phyloP scores from a whole-genome alignment of 2,797 vertebrate genomes.

The Tinamus major region DNA sequence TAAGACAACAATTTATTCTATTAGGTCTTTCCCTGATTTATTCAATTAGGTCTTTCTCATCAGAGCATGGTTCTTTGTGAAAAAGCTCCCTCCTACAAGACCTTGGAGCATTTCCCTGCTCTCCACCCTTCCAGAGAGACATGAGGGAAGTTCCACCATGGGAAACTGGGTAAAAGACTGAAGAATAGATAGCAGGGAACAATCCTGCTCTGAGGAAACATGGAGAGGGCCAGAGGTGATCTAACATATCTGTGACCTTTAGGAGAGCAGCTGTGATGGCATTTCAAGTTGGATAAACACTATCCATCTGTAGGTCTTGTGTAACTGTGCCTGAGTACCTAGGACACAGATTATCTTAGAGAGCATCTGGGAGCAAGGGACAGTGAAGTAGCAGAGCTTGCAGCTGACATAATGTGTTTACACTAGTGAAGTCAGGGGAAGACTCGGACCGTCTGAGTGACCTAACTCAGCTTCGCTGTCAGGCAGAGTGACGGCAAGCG shows the following conservation, averaged over 20 bases:
- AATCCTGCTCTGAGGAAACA: conserved; percentile 13
- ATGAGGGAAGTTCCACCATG: conserved; percentile 34
- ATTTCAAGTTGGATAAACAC: conserved; percentile 64
- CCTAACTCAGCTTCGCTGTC: conserved; percentile 40
- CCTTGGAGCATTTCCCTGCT: conserved; percentile 24
- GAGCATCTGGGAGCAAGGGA: conserved; percentile 50
- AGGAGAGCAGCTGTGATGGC: conserved; percentile 54
- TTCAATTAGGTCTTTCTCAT: neutral
- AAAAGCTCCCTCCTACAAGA: neutral
- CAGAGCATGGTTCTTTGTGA: neutral
- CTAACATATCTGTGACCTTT: conserved; percentile 58
- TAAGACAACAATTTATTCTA: neutral
- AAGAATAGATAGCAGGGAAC: conserved; percentile 40
- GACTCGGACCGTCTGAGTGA: conserved; percentile 47
- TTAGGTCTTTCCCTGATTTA: neutral
- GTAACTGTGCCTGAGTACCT: conserved; percentile 58
- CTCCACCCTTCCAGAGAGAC: conserved; percentile 37
- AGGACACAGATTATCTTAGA: conserved; percentile 41
- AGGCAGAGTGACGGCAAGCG: neutral
- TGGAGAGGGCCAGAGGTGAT: conserved; percentile 37
- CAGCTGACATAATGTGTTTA: conserved; percentile 64
- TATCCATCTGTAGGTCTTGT: conserved; percentile 55
- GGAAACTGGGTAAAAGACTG: conserved; percentile 36
- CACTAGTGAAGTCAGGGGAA: conserved; percentile 41
- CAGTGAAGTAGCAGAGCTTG: conserved; percentile 20